A percentile compares a stretch with the other conserved stretches of the same genome.
These are phyloP conservation scores for Dicerorhinus sumatrensis DNA, from an alignment of 2,113 vertebrate species.

Conservation along the genomic window DNA sequence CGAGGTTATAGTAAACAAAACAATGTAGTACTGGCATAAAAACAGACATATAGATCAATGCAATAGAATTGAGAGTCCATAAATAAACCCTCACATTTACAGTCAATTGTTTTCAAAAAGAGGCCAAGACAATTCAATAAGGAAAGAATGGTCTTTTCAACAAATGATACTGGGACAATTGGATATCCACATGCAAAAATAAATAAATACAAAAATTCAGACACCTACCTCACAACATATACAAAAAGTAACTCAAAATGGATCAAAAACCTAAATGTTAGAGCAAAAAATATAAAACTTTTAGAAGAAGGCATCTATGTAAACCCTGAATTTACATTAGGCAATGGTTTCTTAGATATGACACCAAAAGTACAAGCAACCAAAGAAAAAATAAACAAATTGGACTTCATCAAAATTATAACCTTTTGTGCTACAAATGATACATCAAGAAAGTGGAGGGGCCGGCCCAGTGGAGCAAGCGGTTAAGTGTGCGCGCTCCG, in stretches of 20 bases:
- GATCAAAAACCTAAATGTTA: neutral
- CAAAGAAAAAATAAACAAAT: neutral
- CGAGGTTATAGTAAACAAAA: neutral
- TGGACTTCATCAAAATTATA: neutral
- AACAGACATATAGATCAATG: neutral
- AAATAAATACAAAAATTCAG: neutral
- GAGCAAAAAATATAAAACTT: neutral
- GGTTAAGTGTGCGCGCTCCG: no score
- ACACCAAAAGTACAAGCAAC: neutral
- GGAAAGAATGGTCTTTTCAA: neutral
- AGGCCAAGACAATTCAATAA: neutral
- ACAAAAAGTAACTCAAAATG: neutral
- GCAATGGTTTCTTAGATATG: neutral
- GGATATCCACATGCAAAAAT: neutral
- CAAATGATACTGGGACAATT: neutral
- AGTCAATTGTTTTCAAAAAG: neutral
- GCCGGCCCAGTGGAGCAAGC: no score
- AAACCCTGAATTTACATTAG: neutral
- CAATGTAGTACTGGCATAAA: neutral
- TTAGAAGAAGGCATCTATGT: neutral
- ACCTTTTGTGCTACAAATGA: neutral
- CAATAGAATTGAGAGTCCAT: neutral
- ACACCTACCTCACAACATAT: neutral
- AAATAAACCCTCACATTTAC: neutral
- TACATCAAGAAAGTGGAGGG: neutral